Evolutionary conservation across 2,113 vertebrate genomes (phyloP).

Genomic region (Jaculus jaculus): DNA sequence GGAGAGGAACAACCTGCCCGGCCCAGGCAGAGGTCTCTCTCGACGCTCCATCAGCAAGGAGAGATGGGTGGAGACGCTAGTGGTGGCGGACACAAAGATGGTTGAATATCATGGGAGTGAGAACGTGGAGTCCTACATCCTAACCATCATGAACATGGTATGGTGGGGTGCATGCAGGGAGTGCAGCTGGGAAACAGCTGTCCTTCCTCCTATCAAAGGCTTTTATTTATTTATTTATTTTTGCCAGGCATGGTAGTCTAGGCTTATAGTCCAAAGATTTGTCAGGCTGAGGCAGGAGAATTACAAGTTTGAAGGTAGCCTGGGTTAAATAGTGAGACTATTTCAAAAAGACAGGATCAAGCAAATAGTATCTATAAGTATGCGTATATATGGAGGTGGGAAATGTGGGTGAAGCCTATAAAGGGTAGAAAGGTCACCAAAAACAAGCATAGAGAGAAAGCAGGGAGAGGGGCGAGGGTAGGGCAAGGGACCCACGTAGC

Average conservation of each 20-base stretch:
- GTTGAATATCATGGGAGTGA: slow-evolving; percentile 95
- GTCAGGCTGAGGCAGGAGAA: background rate
- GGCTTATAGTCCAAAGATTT: background rate
- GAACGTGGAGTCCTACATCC: slow-evolving; percentile 96
- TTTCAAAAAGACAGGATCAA: background rate
- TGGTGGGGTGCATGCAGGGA: background rate
- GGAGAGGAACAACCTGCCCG: slow-evolving; percentile 84
- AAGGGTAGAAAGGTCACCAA: too few relatives aligned
- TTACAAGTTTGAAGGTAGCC: background rate
- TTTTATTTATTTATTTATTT: too few relatives aligned
- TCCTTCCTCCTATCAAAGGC: background rate
- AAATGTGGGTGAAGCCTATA: too few relatives aligned
- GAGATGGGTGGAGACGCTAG: slow-evolving; percentile 97
- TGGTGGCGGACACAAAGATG: slow-evolving; percentile 97
- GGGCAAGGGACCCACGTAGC: too few relatives aligned
- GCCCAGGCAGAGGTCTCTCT: slow-evolving; percentile 80
- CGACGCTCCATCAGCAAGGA: slow-evolving; percentile 95
- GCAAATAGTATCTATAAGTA: too few relatives aligned
- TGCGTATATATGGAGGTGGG: too few relatives aligned
- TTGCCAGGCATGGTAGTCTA: background rate
- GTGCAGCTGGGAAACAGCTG: background rate
- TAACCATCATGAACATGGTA: slow-evolving; percentile 99
- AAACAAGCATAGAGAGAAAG: too few relatives aligned
- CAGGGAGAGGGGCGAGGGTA: too few relatives aligned
- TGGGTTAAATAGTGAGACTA: background rate